Percentiles rank a stretch among this genome's conserved stretches.
phyloP scores from a whole-genome alignment of 2,888 invertebrate species.

The Boloria selene region DNA sequence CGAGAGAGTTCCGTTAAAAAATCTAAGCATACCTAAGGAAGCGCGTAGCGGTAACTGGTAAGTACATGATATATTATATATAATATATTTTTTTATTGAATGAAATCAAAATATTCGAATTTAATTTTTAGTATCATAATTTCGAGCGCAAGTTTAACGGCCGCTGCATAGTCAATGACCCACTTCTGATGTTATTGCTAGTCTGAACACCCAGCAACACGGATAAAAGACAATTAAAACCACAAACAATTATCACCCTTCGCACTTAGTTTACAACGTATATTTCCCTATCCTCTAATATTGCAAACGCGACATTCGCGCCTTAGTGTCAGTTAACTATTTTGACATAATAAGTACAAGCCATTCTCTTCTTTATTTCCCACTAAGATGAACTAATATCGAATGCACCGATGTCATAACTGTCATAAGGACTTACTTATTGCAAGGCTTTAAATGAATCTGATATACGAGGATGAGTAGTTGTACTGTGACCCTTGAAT shows the following conservation, averaged over 20 bases:
- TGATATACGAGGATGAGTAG: background rate
- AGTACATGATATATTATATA: too few species aligned
- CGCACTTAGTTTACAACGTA: background rate
- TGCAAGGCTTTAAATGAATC: background rate
- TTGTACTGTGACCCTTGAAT: too few species aligned
- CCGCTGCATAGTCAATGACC: slow-evolving; percentile 35
- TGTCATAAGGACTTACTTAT: slow-evolving; percentile 3
- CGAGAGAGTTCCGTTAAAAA: too few species aligned
- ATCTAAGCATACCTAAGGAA: too few species aligned
- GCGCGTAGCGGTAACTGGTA: too few species aligned
- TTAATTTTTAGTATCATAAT: slow-evolving; percentile 10
- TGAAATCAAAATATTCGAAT: too few species aligned
- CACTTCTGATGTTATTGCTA: slow-evolving; percentile 21
- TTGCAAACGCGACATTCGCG: slow-evolving; percentile 5
- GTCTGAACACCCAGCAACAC: slow-evolving; percentile 13
- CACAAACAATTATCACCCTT: slow-evolving; percentile 25
- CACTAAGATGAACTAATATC: background rate
- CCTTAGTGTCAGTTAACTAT: background rate
- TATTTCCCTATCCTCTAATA: slow-evolving; percentile 9
- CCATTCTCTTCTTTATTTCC: slow-evolving; percentile 15
- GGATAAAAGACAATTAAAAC: slow-evolving; percentile 1
- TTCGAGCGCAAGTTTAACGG: slow-evolving; percentile 33
- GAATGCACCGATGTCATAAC: slow-evolving; percentile 2
- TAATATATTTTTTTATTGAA: too few species aligned
- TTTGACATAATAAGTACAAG: slow-evolving; percentile 9